Percentiles rank a stretch among this genome's conserved stretches.
phyloP scores from a whole-genome alignment of 2,888 invertebrate genomes.

The Hypena proboscidalis region DNA sequence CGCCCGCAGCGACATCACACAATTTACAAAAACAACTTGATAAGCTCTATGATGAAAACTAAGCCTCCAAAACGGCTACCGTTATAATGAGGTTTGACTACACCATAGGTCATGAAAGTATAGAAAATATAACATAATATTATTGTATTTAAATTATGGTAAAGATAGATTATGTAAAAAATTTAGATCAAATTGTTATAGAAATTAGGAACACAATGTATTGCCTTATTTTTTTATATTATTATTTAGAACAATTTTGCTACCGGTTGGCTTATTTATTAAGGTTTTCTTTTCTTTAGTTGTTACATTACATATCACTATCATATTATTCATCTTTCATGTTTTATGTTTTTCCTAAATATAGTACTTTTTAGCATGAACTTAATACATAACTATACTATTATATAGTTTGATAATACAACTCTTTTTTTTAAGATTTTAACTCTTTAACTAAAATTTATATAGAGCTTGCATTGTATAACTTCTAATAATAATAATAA shows the following conservation, averaged over 20 bases:
- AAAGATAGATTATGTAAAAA: too few relatives aligned
- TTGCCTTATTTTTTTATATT: slow-evolving; percentile 7
- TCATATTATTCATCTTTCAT: too few relatives aligned
- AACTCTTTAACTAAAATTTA: too few relatives aligned
- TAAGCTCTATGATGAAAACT: slow-evolving; percentile 65
- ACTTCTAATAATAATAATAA: slow-evolving; percentile 25
- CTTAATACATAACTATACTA: too few relatives aligned
- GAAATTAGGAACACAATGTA: slow-evolving; percentile 9
- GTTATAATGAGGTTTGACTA: too few relatives aligned
- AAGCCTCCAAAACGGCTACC: too few relatives aligned
- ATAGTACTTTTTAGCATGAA: too few relatives aligned
- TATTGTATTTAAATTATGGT: too few relatives aligned
- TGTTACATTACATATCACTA: slow-evolving; percentile 1
- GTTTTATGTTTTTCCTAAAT: too few relatives aligned
- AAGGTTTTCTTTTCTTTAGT: not conserved
- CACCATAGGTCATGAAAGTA: too few relatives aligned
- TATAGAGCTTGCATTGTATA: not conserved
- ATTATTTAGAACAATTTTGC: slow-evolving; percentile 20
- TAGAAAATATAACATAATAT: slow-evolving; percentile 15
- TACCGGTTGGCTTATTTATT: slow-evolving; percentile 41
- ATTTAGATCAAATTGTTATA: slow-evolving; percentile 19
- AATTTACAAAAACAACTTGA: slow-evolving; percentile 74
- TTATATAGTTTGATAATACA: too few relatives aligned
- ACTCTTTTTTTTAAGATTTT: too few relatives aligned
- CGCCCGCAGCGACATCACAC: slow-evolving; percentile 68